Percentiles rank a stretch among this genome's conserved stretches.
Evolutionary conservation across 2,113 vertebrate genomes (phyloP).

Genomic region (Pipra filicauda): DNA sequence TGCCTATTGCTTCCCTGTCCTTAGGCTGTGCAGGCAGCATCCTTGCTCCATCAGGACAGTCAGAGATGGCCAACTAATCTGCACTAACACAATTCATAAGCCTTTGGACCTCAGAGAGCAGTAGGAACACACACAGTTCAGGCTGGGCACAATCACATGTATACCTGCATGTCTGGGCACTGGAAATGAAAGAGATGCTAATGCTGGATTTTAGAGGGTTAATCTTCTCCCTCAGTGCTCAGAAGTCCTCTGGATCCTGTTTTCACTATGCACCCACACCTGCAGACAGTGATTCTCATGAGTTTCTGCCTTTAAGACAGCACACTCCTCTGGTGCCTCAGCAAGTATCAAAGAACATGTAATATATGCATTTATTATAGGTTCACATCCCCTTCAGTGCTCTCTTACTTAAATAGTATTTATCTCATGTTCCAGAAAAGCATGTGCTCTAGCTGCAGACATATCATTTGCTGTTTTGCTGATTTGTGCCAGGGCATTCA

Average conservation of each 20-base stretch:
- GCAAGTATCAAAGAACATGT: neutral
- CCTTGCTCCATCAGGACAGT: neutral
- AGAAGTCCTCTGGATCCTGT: slow-evolving; percentile 38
- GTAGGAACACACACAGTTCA: neutral
- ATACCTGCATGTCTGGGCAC: neutral
- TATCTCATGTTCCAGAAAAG: slow-evolving; percentile 16
- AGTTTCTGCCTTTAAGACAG: slow-evolving; percentile 45
- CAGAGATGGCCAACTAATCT: neutral
- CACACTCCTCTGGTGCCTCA: neutral
- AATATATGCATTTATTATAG: neutral
- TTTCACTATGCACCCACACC: neutral
- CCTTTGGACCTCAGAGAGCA: neutral
- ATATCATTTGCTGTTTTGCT: neutral
- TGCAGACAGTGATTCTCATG: neutral
- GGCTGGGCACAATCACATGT: neutral
- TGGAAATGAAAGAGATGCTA: neutral
- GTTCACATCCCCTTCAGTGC: neutral
- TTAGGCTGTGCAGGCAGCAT: neutral
- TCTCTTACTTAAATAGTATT: neutral
- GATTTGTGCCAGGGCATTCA: neutral
- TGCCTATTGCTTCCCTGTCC: neutral
- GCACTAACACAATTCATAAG: neutral
- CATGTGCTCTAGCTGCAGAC: neutral
- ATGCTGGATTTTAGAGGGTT: neutral
- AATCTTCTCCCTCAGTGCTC: slow-evolving; percentile 27